A percentile compares a stretch with the other conserved stretches of the same genome.
phyloP scores from a whole-genome alignment of 2,113 vertebrate genomes.

The Electrona antarctica region DNA sequence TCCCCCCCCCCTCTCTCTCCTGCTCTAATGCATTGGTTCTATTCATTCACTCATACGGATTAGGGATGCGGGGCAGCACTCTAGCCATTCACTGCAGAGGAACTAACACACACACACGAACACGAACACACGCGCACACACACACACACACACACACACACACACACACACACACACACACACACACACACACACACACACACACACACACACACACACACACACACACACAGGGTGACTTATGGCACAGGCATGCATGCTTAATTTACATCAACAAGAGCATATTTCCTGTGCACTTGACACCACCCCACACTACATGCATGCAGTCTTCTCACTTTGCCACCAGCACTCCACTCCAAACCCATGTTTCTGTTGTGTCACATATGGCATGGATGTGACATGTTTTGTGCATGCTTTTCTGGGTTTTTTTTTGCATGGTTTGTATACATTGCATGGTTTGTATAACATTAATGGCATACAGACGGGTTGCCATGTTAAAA shows the following conservation, averaged over 20 bases:
- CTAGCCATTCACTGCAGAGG: slow-evolving; percentile 33
- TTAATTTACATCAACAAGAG: slow-evolving; percentile 26
- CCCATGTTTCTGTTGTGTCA: neutral
- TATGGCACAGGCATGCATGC: slow-evolving; percentile 13
- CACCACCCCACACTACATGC: slow-evolving; percentile 9
- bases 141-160: no score
- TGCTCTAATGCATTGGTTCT: slow-evolving; percentile 23
- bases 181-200: slow-evolving; percentile 8
- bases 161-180: neutral
- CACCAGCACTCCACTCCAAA: neutral
- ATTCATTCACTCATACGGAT: slow-evolving; percentile 38
- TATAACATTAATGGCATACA: no score
- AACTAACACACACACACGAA: neutral
- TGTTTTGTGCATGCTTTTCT: no score
- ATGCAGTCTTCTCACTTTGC: neutral
- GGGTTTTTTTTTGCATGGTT: no score
- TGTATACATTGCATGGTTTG: no score
- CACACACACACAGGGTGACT: neutral
- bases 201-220: neutral
- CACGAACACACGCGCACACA: neutral
- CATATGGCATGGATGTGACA: neutral
- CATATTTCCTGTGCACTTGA: slow-evolving; percentile 20
- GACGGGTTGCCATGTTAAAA: neutral
- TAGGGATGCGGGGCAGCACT: slow-evolving; percentile 44
- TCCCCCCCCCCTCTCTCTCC: neutral